A percentile compares a stretch with the other conserved stretches of the same genome.
phyloP scores from a whole-genome alignment of 2,113 vertebrate genomes.

The Neolamprologus falcicula region DNA sequence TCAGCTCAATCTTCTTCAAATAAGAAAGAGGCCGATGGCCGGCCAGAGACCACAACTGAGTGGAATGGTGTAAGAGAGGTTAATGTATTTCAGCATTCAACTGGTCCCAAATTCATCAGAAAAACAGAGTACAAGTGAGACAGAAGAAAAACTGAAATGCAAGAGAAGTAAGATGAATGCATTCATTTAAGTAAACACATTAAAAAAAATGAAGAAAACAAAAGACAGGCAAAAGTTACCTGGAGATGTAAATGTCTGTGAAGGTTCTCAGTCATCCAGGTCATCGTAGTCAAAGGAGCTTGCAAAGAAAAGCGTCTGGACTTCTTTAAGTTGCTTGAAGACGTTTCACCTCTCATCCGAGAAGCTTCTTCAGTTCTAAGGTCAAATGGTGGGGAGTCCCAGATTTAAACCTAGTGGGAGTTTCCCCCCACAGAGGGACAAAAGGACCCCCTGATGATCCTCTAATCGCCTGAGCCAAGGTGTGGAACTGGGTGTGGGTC shows the following conservation, averaged over 20 bases:
- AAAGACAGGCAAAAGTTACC: not conserved
- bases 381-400: too few relatives aligned
- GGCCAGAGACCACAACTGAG: not conserved
- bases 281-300: too few relatives aligned
- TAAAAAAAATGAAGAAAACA: not conserved
- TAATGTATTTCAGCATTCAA: not conserved
- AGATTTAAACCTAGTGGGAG: too few relatives aligned
- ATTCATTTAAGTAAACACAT: not conserved
- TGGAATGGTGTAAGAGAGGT: not conserved
- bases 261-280: too few relatives aligned
- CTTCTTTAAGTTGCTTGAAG: too few relatives aligned
- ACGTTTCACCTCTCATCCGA: too few relatives aligned
- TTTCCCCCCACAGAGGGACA: too few relatives aligned
- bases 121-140: not conserved
- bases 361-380: too few relatives aligned
- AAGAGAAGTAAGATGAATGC: not conserved
- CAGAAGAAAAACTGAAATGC: not conserved
- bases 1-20: constrained; percentile 13
- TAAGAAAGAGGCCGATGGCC: not conserved
- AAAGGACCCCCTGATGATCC: too few relatives aligned
- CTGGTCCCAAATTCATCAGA: not conserved
- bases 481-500: too few relatives aligned
- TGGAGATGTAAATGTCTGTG: not conserved
- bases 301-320: too few relatives aligned
- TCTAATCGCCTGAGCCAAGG: too few relatives aligned